A percentile compares a stretch with the other conserved stretches of the same genome.
These are phyloP conservation scores for Rhopilema esculentum DNA, from an alignment of 30 jellyfish, hydroid and myxozoan genomes.

Conservation along the genomic window DNA sequence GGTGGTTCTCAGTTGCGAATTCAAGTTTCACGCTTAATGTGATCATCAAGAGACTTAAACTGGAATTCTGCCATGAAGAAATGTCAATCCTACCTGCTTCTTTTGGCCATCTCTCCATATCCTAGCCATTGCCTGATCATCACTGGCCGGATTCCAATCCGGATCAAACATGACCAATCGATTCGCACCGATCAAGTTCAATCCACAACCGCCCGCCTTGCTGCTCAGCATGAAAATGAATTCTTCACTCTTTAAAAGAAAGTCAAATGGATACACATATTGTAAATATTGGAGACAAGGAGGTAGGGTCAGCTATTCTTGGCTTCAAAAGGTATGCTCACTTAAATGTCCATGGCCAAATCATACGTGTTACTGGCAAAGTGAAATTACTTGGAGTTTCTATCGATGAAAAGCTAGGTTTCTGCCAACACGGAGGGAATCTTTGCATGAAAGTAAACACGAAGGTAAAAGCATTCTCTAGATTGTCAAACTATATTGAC, in stretches of 20 bases:
- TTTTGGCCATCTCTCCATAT: conserved; percentile 99
- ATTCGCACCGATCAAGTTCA: conserved; percentile 98
- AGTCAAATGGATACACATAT: too few species aligned
- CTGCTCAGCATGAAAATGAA: conserved; percentile 98
- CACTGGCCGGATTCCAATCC: conserved; percentile 99
- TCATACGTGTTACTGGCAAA: not conserved
- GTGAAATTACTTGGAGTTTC: not conserved
- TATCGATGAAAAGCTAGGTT: not conserved
- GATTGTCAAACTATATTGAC: not conserved
- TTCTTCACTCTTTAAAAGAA: conserved; percentile 81
- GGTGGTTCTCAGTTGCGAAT: too few species aligned
- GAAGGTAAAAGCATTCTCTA: conserved; percentile 5
- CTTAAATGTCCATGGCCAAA: conserved; percentile 8
- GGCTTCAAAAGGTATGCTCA: too few species aligned
- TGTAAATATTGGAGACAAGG: not conserved
- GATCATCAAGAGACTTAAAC: too few species aligned
- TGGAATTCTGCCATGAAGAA: too few species aligned
- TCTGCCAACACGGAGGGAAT: not conserved
- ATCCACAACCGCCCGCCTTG: conserved; percentile 99
- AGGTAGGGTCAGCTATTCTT: not conserved
- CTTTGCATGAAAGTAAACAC: conserved; percentile 12
- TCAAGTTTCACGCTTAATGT: too few species aligned
- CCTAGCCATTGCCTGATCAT: conserved; percentile 99
- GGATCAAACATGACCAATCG: conserved; percentile 99
- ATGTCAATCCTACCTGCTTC: conserved; percentile 72